Evolutionary conservation across 2,888 invertebrate genomes (phyloP).

Genomic region (Drosophila ustulata): DNA sequence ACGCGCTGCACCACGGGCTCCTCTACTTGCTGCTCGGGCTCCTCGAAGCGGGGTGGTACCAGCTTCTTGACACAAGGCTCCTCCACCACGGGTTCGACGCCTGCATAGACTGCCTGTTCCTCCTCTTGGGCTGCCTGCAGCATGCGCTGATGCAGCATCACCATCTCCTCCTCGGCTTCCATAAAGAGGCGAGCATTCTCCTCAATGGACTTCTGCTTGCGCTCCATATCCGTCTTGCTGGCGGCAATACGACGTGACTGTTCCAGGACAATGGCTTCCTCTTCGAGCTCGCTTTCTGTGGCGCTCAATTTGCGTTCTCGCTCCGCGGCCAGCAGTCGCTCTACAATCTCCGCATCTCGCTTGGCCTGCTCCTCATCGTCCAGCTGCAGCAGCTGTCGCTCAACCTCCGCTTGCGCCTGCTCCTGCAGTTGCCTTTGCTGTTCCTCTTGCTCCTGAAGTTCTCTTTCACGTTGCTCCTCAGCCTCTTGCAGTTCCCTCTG

Average conservation of each 20-base stretch:
- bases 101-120: conserved; percentile 63
- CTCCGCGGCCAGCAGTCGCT: conserved; percentile 67
- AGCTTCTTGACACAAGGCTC: conserved; percentile 70
- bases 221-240: conserved; percentile 57
- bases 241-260: conserved; percentile 53
- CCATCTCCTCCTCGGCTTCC: conserved; percentile 84
- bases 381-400: conserved; percentile 47
- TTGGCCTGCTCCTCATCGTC: conserved; percentile 61
- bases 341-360: conserved; percentile 65
- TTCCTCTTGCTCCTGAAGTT: conserved; percentile 46
- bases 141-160: conserved; percentile 74
- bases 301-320: conserved; percentile 65
- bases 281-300: conserved; percentile 70
- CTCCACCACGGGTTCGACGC: conserved; percentile 71
- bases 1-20: conserved; percentile 73
- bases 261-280: conserved; percentile 53
- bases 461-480: conserved; percentile 21
- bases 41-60: conserved; percentile 58
- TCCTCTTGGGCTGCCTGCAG: conserved; percentile 58
- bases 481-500: conserved; percentile 50
- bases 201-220: conserved; percentile 77
- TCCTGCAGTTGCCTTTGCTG: conserved; percentile 47
- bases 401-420: conserved; percentile 34
- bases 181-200: conserved; percentile 81
- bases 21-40: conserved; percentile 22